phyloP scores from a whole-genome alignment of 2,797 vertebrate genomes.

The Cryptoprocta ferox region DNA sequence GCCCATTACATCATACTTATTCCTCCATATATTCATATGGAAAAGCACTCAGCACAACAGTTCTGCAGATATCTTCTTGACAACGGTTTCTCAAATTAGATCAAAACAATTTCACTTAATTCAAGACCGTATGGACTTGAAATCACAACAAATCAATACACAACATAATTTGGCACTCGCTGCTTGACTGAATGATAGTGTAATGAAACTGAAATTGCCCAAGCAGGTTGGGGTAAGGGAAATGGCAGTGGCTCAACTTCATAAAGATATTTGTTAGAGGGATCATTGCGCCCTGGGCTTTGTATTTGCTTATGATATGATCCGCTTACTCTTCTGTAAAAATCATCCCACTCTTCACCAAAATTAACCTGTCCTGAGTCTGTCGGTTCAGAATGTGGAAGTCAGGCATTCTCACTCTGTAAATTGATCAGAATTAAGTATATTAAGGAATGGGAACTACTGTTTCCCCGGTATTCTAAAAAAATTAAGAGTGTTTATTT shows the following conservation, averaged over 20 bases:
- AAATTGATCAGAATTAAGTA: not conserved
- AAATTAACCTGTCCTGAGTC: not conserved
- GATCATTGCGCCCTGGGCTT: not conserved
- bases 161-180: not conserved
- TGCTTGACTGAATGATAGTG: not conserved
- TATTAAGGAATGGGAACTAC: not conserved
- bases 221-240: not conserved
- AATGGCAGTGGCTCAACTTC: not conserved
- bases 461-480: not conserved
- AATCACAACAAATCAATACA: not conserved
- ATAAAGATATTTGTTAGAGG: not conserved
- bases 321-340: not conserved
- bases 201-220: constrained; percentile 18
- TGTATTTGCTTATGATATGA: not conserved
- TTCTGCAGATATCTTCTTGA: not conserved
- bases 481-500: not conserved
- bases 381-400: not conserved
- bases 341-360: not conserved
- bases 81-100: not conserved
- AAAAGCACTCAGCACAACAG: not conserved
- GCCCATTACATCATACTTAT: not conserved
- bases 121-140: not conserved
- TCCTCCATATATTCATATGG: not conserved
- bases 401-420: not conserved
- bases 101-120: not conserved